phyloP scores from a whole-genome alignment of 2,888 invertebrate genomes.

The Cheilosia vernalis region DNA sequence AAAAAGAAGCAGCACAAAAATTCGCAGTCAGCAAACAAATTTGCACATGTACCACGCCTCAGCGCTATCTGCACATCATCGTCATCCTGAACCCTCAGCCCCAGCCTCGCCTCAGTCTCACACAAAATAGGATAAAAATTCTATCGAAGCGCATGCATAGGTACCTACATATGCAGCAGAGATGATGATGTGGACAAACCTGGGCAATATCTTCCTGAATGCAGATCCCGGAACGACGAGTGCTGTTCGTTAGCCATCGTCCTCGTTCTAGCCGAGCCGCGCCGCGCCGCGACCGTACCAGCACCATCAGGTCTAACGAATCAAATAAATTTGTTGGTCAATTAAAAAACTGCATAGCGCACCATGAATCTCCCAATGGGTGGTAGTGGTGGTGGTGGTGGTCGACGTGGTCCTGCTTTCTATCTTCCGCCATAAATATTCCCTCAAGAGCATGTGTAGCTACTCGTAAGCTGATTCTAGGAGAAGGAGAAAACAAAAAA shows the following conservation, averaged over 20 bases:
- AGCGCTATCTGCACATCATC: constrained; percentile 64
- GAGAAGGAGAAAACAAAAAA: constrained; percentile 19
- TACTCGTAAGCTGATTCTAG: constrained; percentile 56
- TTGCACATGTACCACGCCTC: constrained; percentile 75
- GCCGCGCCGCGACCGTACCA: not conserved
- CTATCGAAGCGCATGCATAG: constrained; percentile 62
- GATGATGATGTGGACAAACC: constrained; percentile 73
- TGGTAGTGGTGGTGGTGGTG: constrained; percentile 19
- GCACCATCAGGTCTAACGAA: constrained; percentile 80
- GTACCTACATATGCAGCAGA: constrained; percentile 32
- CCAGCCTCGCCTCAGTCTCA: not conserved
- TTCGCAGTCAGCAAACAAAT: constrained; percentile 74
- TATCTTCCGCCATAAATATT: constrained; percentile 67
- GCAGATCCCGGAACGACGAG: constrained; percentile 55
- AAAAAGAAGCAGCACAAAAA: constrained; percentile 65
- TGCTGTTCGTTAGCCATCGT: constrained; percentile 57
- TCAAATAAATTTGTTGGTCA: constrained; percentile 84
- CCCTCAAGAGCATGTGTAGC: constrained; percentile 62
- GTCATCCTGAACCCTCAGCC: constrained; percentile 61
- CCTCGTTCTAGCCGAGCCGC: constrained; percentile 1
- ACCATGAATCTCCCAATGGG: constrained; percentile 76
- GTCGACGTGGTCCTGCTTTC: constrained; percentile 58
- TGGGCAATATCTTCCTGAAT: constrained; percentile 68
- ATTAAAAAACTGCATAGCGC: constrained; percentile 83
- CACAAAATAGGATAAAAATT: constrained; percentile 70